A percentile compares a stretch with the other conserved stretches of the same genome.
phyloP scores from a whole-genome alignment of 2,888 invertebrate genomes.

The Dasypogon diadema region DNA sequence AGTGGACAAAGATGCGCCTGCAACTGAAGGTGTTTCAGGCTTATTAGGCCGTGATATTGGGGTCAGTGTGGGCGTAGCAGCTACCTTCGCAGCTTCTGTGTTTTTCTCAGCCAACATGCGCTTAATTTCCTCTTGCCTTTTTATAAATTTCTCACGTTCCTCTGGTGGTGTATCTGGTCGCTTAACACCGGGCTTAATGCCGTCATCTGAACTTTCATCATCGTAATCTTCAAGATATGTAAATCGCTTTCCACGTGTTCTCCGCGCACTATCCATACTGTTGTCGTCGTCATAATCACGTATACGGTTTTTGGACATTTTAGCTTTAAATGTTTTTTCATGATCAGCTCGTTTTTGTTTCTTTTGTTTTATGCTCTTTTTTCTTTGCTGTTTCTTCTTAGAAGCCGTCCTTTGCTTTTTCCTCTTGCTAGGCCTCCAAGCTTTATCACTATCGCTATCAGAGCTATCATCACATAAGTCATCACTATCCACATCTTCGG shows the following conservation, averaged over 20 bases:
- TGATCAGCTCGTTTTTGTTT: conserved; percentile 63
- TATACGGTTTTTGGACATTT: conserved; percentile 74
- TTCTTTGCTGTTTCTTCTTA: conserved; percentile 58
- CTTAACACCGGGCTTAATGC: conserved; percentile 68
- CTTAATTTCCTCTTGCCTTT: conserved; percentile 68
- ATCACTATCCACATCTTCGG: conserved; percentile 67
- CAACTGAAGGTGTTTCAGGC: conserved; percentile 59
- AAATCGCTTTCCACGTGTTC: conserved; percentile 66
- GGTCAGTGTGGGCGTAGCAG: conserved; percentile 61
- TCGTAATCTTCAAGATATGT: conserved; percentile 68
- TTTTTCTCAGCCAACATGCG: conserved; percentile 68
- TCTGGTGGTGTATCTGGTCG: conserved; percentile 69
- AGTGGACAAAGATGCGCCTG: conserved; percentile 65
- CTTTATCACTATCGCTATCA: conserved; percentile 66
- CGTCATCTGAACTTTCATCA: conserved; percentile 68
- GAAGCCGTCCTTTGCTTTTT: conserved; percentile 60
- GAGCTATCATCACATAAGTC: conserved; percentile 67
- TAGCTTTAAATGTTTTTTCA: conserved; percentile 68
- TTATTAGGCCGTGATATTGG: conserved; percentile 46
- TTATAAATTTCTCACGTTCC: conserved; percentile 68
- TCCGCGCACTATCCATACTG: conserved; percentile 56
- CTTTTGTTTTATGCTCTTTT: conserved; percentile 59
- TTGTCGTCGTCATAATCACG: conserved; percentile 79
- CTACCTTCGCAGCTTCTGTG: conserved; percentile 66
- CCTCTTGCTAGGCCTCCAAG: conserved; percentile 66